Base-by-base conservation (phyloP, 2,113 vertebrate genomes). In the Odontophorus gujanensis region DNA sequence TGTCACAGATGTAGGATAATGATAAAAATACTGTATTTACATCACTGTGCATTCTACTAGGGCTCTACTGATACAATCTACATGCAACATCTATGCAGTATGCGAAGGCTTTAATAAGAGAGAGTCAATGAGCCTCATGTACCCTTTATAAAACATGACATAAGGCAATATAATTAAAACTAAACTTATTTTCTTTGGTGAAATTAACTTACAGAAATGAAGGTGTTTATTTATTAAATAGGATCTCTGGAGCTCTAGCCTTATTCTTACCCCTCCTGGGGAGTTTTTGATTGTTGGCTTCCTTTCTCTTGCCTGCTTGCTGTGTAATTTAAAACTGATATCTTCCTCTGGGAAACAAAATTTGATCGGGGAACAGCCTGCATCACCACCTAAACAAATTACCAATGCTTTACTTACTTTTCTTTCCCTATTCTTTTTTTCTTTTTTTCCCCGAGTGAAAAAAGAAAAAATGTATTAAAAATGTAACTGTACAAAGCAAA, bases 171-270 rank as follows among this genome's bases (percentile, higher is more conserved):
- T 97, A 98, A 98, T 98, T 98, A 98, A 98, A 98, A 97, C 95
- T 97, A 98, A 98, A 98, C 96, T 97, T 98, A 98, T 98, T 98
- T 98, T 97, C 97, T 98, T 93, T 90, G 91, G 97, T 96, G 94
- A 98, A 98, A 98, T 98, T 98, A 98, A 98, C 97, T 98, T 98
- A 98, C 83, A 97, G 97, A 98, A 98, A 98, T 97, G 97, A 98
- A 98, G 97, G 98, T 98, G 97, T 98, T 98, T 98, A 98, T 98
- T 98, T 98, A 98, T 98, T 98, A 98, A 98, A 98, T 97, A 97
- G 97, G 94, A 97, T 97, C 97, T 98, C 97, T 97, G 81, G 96
- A 96, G 97, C 79, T 93, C 89, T 95, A 6, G 95, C 93, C 86
- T 96, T 96, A 94, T 93, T 95, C 81, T 95, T 97, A 67, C 86